These are phyloP conservation scores for Caenorhabditis tropicalis DNA, from an alignment of 1,140 invertebrate genomes.

Conservation along the genomic window DNA sequence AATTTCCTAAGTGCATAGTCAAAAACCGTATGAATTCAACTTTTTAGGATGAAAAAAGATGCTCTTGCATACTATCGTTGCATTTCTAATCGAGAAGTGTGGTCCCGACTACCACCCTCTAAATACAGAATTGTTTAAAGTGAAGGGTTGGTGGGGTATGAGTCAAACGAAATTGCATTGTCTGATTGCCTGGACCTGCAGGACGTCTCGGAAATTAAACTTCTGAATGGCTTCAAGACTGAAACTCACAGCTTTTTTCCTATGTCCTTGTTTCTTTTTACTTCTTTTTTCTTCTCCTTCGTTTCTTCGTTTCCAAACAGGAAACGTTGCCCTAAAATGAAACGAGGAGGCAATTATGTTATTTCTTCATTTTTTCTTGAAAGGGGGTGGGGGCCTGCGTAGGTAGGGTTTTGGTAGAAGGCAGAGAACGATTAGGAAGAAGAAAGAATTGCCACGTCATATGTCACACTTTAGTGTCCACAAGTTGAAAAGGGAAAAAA, in stretches of 20 bases:
- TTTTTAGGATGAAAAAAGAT: too few species aligned
- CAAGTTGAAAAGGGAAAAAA: background rate
- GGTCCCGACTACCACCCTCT: background rate
- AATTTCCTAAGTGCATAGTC: too few species aligned
- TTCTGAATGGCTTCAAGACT: conserved; percentile 6
- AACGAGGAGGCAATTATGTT: conserved; percentile 34
- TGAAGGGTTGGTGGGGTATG: background rate
- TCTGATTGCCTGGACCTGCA: background rate
- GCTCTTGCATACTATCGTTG: conserved; percentile 8
- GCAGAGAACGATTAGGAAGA: background rate
- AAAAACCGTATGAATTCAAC: background rate
- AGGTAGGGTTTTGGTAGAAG: background rate
- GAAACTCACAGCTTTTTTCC: conserved; percentile 15
- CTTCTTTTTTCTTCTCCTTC: background rate
- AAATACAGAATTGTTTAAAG: background rate
- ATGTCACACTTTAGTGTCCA: conserved; percentile 25
- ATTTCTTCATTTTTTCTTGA: background rate
- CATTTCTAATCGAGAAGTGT: background rate
- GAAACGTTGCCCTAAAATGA: conserved; percentile 27
- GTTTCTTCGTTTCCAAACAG: conserved; percentile 24
- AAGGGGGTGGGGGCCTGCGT: background rate
- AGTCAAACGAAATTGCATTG: background rate
- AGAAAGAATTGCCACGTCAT: conserved; percentile 6
- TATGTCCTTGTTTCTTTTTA: background rate
- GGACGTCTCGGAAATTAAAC: conserved; percentile 16